phyloP scores from a whole-genome alignment of 37 sponge, comb jelly and placozoan species.

The Agelas oroides region DNA sequence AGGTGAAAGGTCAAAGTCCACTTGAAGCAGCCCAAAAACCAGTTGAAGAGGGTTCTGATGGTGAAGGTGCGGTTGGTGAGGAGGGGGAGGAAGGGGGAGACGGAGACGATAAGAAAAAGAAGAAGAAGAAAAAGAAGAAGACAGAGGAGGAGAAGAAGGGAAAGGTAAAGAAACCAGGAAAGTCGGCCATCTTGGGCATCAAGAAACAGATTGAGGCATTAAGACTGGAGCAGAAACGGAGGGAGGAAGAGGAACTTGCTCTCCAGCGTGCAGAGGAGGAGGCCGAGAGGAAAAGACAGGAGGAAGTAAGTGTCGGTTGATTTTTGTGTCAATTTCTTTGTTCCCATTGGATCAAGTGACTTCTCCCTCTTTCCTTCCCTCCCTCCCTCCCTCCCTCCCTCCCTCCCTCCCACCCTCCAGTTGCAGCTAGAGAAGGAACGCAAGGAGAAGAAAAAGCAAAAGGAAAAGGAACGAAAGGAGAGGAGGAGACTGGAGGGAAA shows the following conservation, averaged over 20 bases:
- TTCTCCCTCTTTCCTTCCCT: too few relatives aligned
- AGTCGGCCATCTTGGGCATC: slow-evolving; percentile 56
- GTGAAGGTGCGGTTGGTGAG: slow-evolving; percentile 11
- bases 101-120: slow-evolving; percentile 66
- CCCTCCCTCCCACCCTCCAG: slow-evolving; percentile 8
- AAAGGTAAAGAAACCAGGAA: slow-evolving; percentile 39
- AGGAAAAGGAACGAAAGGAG: slow-evolving; percentile 83
- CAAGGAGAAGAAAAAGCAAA: slow-evolving; percentile 78
- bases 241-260: slow-evolving; percentile 79
- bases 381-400: too few relatives aligned
- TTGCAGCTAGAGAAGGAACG: slow-evolving; percentile 75
- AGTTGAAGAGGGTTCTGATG: slow-evolving; percentile 31
- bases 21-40: not conserved
- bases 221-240: slow-evolving; percentile 60
- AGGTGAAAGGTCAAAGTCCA: not conserved
- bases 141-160: slow-evolving; percentile 51
- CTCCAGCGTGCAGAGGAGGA: slow-evolving; percentile 77
- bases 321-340: too few relatives aligned
- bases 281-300: slow-evolving; percentile 58
- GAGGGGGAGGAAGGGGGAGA: slow-evolving; percentile 33
- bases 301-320: slow-evolving; percentile 31
- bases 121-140: slow-evolving; percentile 84
- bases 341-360: too few relatives aligned
- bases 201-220: slow-evolving; percentile 72
- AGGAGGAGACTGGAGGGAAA: slow-evolving; percentile 90